phyloP scores from a whole-genome alignment of 1,140 invertebrate species.

The Argopecten irradians region DNA sequence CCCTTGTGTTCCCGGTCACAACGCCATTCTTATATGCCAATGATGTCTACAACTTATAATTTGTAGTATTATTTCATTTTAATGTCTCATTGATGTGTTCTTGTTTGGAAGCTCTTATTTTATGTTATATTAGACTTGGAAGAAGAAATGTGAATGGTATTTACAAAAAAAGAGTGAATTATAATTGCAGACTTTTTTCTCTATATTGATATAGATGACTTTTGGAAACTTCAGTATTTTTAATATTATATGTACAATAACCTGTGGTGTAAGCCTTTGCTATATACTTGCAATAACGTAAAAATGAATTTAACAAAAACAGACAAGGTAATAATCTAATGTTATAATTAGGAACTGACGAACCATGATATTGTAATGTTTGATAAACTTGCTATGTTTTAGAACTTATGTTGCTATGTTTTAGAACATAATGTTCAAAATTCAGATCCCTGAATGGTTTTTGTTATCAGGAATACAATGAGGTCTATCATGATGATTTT shows the following conservation, averaged over 20 bases:
- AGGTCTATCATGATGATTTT: too few relatives aligned
- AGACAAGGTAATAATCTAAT: too few relatives aligned
- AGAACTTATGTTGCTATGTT: too few relatives aligned
- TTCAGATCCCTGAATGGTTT: too few relatives aligned
- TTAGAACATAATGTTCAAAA: too few relatives aligned
- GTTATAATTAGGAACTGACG: too few relatives aligned
- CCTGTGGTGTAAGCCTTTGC: too few relatives aligned
- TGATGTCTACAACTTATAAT: constrained; percentile 64
- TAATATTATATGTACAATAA: neutral
- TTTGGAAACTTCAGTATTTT: neutral
- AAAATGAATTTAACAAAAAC: too few relatives aligned
- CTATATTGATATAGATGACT: neutral
- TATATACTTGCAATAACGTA: neutral
- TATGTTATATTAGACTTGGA: neutral
- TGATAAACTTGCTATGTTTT: too few relatives aligned
- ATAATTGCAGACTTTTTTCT: neutral
- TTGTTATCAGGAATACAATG: too few relatives aligned
- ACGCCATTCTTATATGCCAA: constrained; percentile 87
- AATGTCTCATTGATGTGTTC: neutral
- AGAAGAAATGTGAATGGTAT: neutral
- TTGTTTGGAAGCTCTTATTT: neutral
- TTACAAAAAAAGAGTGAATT: neutral
- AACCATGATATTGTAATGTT: too few relatives aligned
- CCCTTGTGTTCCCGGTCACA: constrained; percentile 87
- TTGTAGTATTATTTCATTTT: neutral